Conservation (phyloP, 2,797 vertebrate species). For the Enteromius treurensis region DNA sequence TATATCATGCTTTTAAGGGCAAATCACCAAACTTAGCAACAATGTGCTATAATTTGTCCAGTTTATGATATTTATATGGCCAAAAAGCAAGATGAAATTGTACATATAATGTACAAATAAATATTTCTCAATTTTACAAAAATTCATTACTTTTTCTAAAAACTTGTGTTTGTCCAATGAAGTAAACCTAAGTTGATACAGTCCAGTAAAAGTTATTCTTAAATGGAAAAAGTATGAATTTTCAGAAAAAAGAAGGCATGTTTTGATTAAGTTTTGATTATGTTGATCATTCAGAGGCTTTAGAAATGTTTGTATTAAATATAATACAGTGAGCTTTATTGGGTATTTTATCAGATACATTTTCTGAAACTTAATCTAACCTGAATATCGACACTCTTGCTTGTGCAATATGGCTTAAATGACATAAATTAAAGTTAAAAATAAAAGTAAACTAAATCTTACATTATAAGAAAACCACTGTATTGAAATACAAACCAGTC, state of each 20-base stretch:
- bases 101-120: background rate
- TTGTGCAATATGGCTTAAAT: background rate
- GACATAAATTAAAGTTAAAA: background rate
- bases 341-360: background rate
- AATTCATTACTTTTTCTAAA: background rate
- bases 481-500: background rate
- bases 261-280: background rate
- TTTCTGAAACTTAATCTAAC: background rate
- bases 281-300: background rate
- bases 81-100: background rate
- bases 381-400: background rate
- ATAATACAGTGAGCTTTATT: background rate
- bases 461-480: background rate
- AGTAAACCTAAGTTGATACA: background rate
- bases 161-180: background rate
- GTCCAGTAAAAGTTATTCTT: background rate
- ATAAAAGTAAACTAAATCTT: background rate
- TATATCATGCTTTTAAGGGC: background rate
- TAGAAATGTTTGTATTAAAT: background rate
- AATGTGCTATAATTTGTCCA: background rate
- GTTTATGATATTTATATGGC: background rate
- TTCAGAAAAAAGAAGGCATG: background rate
- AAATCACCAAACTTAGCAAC: background rate
- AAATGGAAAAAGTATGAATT: background rate
- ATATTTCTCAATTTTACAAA: background rate